A percentile compares a stretch with the other conserved stretches of the same genome.
phyloP scores from a whole-genome alignment of 2,113 vertebrate genomes.

The Phoxinus phoxinus region DNA sequence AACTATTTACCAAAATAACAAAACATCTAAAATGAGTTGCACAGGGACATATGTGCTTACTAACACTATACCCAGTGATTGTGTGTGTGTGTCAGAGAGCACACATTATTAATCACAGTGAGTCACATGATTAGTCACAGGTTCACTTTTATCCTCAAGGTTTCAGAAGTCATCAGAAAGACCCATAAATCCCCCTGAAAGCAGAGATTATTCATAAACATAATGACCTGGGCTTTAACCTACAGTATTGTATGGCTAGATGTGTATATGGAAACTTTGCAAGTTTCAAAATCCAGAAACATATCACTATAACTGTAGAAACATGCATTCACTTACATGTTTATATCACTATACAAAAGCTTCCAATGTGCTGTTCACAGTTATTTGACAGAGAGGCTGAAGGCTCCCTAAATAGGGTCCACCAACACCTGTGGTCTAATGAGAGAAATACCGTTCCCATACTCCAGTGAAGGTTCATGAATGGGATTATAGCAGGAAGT shows the following conservation, averaged over 20 bases:
- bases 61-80: background rate
- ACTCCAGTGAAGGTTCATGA: background rate
- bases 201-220: background rate
- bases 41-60: background rate
- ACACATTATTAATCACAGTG: background rate
- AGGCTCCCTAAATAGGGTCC: background rate
- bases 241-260: background rate
- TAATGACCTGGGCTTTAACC: background rate
- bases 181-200: background rate
- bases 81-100: background rate
- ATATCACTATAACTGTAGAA: background rate
- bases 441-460: slow-evolving; percentile 6
- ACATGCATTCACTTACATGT: background rate
- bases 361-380: background rate
- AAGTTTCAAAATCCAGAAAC: background rate
- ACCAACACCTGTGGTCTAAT: background rate
- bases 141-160: background rate
- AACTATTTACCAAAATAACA: background rate
- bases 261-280: background rate
- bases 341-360: background rate
- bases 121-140: background rate
- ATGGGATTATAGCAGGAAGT: slow-evolving; percentile 10
- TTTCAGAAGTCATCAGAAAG: background rate
- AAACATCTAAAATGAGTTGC: background rate
- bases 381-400: background rate